Base-by-base conservation (phyloP, 2,797 vertebrate genomes). In the Sarcoramphus papa region DNA sequence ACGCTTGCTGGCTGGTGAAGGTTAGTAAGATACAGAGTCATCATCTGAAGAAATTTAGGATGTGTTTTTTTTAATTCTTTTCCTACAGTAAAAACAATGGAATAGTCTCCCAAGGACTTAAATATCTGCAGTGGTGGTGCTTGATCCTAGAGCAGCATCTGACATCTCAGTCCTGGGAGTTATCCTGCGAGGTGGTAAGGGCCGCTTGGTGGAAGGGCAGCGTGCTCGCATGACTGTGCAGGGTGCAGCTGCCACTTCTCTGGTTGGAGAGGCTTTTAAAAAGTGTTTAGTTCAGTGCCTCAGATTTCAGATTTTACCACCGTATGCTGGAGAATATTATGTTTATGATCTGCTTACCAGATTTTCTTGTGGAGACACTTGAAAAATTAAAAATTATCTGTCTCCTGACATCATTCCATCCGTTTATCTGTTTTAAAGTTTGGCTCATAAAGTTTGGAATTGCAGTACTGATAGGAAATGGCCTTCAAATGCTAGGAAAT, bases 141-240 rank as follows among this genome's bases (percentile, higher is more conserved):
- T 67, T 82, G 54, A 23, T 50, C 14, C 41, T 25, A 6, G 20
- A 27, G 27, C 37, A 43, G 33, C 4, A 2, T 30, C 41, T 57
- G n/a, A 8, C 21, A 12, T 12, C 57, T 76, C 4, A 0, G 37
- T 54, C 50, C 67, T 8, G 33, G 35, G 16, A 28, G 43, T 56
- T 28, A 11, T 1, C 30, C 59, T 35, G 50, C 7, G 43, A 7
- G 25, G 47, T 23, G 37, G 14, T 10, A 9, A 27, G 64, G 73
- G 41, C 73, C 17, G 33, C 12, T 11, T 10, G 40, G 35, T 18
- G 51, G 25, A 37, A 18, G 21, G 43, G 47, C 41, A 30, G 45
- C 3, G 1, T 6, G 15, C n/a, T 64, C 2, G 1, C 6, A 0
- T 6, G 50, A 9, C 35, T 31, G 31, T 0, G 37, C 37, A 37